These are phyloP conservation scores for Petrocephalus schoutedeni DNA, from an alignment of 2,797 vertebrate genomes.

Conservation along the genomic window DNA sequence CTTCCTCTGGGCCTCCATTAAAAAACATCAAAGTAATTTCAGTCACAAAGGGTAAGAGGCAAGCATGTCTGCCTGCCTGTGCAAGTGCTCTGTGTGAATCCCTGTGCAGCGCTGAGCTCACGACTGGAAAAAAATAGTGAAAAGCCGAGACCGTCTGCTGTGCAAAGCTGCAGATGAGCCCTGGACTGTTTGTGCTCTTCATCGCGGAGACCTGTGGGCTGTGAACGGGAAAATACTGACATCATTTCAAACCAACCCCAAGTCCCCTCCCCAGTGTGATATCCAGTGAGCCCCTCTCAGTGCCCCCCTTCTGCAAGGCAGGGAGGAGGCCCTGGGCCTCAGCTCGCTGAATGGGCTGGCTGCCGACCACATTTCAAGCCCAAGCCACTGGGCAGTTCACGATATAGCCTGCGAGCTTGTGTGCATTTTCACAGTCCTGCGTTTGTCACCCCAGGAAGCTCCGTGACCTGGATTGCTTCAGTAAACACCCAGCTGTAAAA, in stretches of 20 bases:
- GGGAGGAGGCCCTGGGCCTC: not conserved
- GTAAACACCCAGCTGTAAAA: not conserved
- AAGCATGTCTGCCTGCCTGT: not conserved
- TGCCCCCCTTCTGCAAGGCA: not conserved
- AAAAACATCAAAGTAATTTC: not conserved
- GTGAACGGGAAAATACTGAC: not conserved
- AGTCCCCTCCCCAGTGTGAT: too few species aligned
- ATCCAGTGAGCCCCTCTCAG: not conserved
- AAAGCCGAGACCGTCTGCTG: not conserved
- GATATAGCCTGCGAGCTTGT: not conserved
- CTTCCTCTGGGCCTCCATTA: not conserved
- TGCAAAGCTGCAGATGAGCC: not conserved
- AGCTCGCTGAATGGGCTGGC: not conserved
- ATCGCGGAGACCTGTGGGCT: not conserved
- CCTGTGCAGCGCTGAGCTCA: not conserved
- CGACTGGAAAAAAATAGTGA: not conserved
- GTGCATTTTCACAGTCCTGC: not conserved
- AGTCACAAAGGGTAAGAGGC: not conserved
- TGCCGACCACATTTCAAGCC: not conserved
- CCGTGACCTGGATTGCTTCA: not conserved
- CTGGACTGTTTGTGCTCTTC: not conserved
- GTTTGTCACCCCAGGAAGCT: not conserved
- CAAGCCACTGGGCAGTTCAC: not conserved
- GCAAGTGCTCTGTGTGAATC: not conserved
- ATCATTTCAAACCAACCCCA: not conserved